Conservation (phyloP, 2,113 vertebrate genomes). For the Thamnophis sirtalis region DNA sequence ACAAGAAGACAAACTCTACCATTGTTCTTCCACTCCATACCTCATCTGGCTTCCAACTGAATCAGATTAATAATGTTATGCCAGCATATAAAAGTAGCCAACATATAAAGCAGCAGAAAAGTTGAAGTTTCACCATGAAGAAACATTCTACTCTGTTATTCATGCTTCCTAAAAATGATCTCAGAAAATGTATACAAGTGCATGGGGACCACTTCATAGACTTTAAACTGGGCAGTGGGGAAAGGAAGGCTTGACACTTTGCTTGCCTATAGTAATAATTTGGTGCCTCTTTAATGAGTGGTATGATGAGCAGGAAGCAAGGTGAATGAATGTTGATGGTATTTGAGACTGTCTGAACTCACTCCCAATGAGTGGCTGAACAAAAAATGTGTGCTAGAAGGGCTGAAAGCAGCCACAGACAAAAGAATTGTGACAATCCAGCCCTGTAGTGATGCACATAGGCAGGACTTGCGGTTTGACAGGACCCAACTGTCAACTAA, state of each 20-base stretch:
- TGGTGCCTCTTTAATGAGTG: neutral
- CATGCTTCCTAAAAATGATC: neutral
- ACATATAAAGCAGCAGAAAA: neutral
- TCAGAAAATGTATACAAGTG: neutral
- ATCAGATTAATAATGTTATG: neutral
- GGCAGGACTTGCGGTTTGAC: neutral
- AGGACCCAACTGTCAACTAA: constrained; percentile 12
- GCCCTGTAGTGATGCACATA: neutral
- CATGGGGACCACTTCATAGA: neutral
- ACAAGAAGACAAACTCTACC: neutral
- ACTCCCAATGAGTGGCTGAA: neutral
- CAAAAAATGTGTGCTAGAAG: neutral
- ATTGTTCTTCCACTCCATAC: neutral
- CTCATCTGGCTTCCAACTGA: neutral
- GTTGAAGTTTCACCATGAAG: neutral
- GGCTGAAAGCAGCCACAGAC: neutral
- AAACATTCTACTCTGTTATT: neutral
- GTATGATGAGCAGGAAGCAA: neutral
- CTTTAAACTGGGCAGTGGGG: neutral
- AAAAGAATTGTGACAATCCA: neutral
- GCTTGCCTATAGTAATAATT: neutral
- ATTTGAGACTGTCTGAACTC: neutral
- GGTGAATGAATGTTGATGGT: neutral
- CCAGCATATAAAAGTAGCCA: neutral
- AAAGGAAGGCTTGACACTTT: neutral